Evolutionary conservation across 64 coral and sea anemone species (phyloP), one percentile per base, ranked within the genome.

Genomic region (Exaiptasia diaphana): DNA sequence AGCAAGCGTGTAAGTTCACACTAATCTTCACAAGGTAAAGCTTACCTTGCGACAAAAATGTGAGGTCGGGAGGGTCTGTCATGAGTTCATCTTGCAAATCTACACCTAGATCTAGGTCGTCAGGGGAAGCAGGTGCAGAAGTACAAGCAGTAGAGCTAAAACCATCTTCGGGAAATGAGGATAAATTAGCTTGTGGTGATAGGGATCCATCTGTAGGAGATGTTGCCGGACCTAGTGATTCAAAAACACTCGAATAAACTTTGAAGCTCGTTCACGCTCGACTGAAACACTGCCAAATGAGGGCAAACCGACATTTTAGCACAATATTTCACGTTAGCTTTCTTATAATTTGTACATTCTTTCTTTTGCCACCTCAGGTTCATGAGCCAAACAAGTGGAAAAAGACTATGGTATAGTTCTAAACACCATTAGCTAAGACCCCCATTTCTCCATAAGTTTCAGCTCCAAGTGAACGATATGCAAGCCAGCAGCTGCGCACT

Each of bases 111-210:
- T 89, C 80, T 45, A 95, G 76, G 42, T 85, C 55, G 18, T 86
- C 54, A 9, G 77, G 73, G 4, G 91, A 79, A 79, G 84, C 11
- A 58, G 91, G 75, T 89, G 91, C 75, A 95, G 91, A 95, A 95
- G 91, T 95, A 95, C 91, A 95, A 95, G 91, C 79, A 88, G 91
- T 95, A 95, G 91, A 77, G 80, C 91, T 79, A 60, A 74, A 89
- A 71, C 69, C 73, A 73, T 88, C 91, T 9, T 95, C 91, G 87
- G 73, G 85, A 88, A 82, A 89, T 89, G 86, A 84, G 91, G 91
- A 95, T 63, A 78, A 56, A 78, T 73, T 88, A 77, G 86, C 78
- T 83, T 89, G 86, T 64, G 91, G 91, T 85, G 91, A 95, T 70
- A 61, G 65, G 68, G 85, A 37, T 68, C 68, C 64, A 61, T 89